Base-by-base conservation (phyloP, 2,888 invertebrate species). In the Agrochola lota region DNA sequence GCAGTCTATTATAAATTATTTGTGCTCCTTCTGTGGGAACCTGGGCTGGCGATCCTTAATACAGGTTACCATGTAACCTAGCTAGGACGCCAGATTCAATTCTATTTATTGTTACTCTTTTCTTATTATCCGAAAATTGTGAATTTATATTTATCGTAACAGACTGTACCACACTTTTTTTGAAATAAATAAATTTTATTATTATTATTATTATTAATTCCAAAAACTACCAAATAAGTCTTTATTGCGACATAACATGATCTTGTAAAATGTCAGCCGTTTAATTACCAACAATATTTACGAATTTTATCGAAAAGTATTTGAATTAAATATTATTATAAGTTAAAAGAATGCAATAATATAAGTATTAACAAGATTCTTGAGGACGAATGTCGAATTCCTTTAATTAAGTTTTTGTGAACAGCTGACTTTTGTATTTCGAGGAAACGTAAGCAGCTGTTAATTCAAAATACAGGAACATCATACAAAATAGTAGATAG, bases 381-480 rank as follows among this genome's bases (percentile, higher is more conserved):
- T 66, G n/a, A 26, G 17, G 72, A 20, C 62, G 23, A 79, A 74
- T 64, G 81, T 68, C 55, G 63, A 77, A 83, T 81, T 77, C 73
- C 6, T 35, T 70, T 76, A 70, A 76, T 77, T 73, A 68, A n/a
- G 30, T 84, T 74, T 81, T 78, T 74, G 63, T n/a, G 23, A 23
- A n/a, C 40, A 20, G 59, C 20, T 70, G 72, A 72, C 85, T 81
- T 74, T 74, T 67, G 64, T 67, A 5, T 81, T 84, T 85, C 85
- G 55, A 40, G 30, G 84, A 84, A 81, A 8, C 5, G 2, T 0
- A 12, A 7, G 30, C 84, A 84, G 78, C 85, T 84, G 85, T 43
- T 35, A 1, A 60, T 75, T 72, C n/a, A 35, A 67, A 81, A 82
- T 67, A 67, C 59, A 55, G 69, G 35, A 60, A 73, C 71, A 9